Conservation (phyloP, 1,140 invertebrate genomes). For the Elymnias hypermnestra region DNA sequence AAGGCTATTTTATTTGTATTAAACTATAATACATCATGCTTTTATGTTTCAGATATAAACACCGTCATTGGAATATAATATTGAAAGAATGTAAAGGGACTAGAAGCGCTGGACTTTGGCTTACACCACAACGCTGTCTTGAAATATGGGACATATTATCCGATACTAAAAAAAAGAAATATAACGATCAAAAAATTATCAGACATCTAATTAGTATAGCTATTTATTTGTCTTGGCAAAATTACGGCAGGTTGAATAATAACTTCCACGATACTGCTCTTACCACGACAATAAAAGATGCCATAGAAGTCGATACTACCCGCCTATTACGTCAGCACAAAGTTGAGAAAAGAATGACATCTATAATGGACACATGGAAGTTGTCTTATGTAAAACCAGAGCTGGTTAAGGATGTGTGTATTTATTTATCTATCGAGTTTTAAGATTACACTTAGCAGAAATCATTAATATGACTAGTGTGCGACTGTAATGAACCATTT, state of each 20-base stretch:
- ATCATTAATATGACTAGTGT: too few relatives aligned
- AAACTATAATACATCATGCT: too few relatives aligned
- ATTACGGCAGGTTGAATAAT: slow-evolving; percentile 17
- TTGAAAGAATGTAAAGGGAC: slow-evolving; percentile 43
- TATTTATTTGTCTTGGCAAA: slow-evolving; percentile 30
- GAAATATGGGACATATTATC: slow-evolving; percentile 60
- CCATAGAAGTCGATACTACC: slow-evolving; percentile 32
- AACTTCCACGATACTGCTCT: slow-evolving; percentile 9
- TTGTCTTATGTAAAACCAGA: slow-evolving; percentile 44
- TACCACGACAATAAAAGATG: slow-evolving; percentile 32
- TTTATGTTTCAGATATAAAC: slow-evolving; percentile 39
- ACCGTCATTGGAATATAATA: slow-evolving; percentile 61
- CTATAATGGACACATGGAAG: slow-evolving; percentile 23
- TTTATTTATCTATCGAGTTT: too few relatives aligned
- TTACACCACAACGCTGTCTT: slow-evolving; percentile 38
- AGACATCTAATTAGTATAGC: slow-evolving; percentile 47
- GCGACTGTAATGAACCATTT: too few relatives aligned
- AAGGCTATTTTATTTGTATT: too few relatives aligned
- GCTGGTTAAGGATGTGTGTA: slow-evolving; percentile 35
- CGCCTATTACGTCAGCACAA: slow-evolving; percentile 32
- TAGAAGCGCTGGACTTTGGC: slow-evolving; percentile 38
- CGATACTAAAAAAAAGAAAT: slow-evolving; percentile 34
- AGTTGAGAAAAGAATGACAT: slow-evolving; percentile 9
- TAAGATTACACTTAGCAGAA: too few relatives aligned
- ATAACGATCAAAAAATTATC: slow-evolving; percentile 30